Percentiles rank a stretch among this genome's conserved stretches.
Conservation (phyloP, 2,888 invertebrate genomes). For the Polyommatus icarus region DNA sequence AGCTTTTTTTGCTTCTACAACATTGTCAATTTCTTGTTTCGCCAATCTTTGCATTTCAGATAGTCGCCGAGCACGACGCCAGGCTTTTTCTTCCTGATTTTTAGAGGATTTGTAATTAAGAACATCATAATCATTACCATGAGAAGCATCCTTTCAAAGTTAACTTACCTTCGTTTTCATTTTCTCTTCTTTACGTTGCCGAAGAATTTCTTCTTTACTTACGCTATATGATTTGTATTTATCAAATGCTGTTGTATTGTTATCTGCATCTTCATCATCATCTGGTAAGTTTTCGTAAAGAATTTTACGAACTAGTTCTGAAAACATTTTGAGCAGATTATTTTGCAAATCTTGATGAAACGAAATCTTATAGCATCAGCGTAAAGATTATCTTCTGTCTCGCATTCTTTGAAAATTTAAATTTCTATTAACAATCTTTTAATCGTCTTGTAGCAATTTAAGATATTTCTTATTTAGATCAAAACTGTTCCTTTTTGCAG, state of each 20-base stretch:
- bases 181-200: slow-evolving; percentile 50
- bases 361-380: too few species aligned
- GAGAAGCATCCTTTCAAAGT: background rate
- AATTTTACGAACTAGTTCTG: slow-evolving; percentile 63
- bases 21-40: slow-evolving; percentile 56
- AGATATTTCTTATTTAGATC: too few species aligned
- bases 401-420: too few species aligned
- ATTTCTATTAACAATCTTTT: too few species aligned
- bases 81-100: slow-evolving; percentile 52
- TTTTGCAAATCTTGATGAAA: too few species aligned
- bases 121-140: background rate
- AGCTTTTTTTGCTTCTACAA: slow-evolving; percentile 48
- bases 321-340: background rate
- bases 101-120: background rate
- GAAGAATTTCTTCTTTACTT: slow-evolving; percentile 55
- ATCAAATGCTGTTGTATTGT: slow-evolving; percentile 58
- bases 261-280: slow-evolving; percentile 52
- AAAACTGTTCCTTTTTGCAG: too few species aligned
- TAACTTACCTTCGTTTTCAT: slow-evolving; percentile 45
- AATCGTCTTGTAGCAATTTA: too few species aligned
- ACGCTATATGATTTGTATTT: slow-evolving; percentile 61
- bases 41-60: slow-evolving; percentile 67
- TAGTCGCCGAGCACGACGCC: slow-evolving; percentile 52
- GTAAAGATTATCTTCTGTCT: too few species aligned
- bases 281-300: slow-evolving; percentile 61